Base-by-base conservation (phyloP, 2,113 vertebrate genomes). In the Melozone crissalis region DNA sequence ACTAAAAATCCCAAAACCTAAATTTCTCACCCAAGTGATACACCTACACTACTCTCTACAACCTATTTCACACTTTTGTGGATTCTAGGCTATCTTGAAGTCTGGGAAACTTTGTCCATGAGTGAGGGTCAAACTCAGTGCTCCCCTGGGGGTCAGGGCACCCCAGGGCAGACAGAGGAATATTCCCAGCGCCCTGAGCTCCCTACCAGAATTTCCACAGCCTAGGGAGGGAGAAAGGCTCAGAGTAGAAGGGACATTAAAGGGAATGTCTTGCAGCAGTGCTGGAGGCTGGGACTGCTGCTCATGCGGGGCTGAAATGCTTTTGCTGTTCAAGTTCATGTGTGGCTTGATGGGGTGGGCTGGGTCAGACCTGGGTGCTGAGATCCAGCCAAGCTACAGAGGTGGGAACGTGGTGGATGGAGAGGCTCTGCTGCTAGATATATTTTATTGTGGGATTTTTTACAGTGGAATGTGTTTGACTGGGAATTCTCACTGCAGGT, bases 401-500 rank as follows among this genome's bases (percentile, higher is more conserved):
- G 37, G 24, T 79, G n/a, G 55, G 57, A 73, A 61, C 1, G 5
- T 1, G 0, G 30, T 18, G 39, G 15, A 52, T 46, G 7, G 65
- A 51, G 55, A 52, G 61, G 33, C 10, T 62, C 33, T 59, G 18
- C 39, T 57, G 55, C 13, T 58, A 58, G 30, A 3, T 9, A 3
- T 19, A 11, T 62, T 71, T 23, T 55, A 54, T 54, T 54, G 23
- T 51, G 44, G 20, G 15, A 0, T 3, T 59, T 58, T 39, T 54
- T 20, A 24, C n/a, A n/a, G 13, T 11, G 23, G 39, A 20, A 46
- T 44, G 11, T 9, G 28, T 62, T 63, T 62, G 39, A 39, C 57
- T 47, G n/a, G 39, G n/a, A 62, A 5, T 30, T n/a, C 62, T 30
- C n/a, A 11, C 2, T 4, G 7, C 23, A 7, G 0, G 2, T 71